Percentiles rank a stretch among this genome's conserved stretches.
These are phyloP conservation scores for Probaryconus sp. DNA, from an alignment of 1,140 invertebrate species.

Conservation along the genomic window DNA sequence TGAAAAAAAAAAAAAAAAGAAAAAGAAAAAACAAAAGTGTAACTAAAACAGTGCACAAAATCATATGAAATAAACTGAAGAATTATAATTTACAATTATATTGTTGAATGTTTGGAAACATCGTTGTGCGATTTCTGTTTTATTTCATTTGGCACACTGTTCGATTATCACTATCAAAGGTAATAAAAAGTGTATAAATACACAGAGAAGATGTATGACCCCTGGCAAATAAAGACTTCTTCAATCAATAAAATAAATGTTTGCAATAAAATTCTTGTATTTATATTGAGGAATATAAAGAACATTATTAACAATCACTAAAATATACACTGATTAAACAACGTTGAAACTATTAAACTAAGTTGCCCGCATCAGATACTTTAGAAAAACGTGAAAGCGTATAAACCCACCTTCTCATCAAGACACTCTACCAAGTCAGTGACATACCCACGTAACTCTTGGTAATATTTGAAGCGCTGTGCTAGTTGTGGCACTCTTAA, in stretches of 20 bases:
- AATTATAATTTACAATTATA: background rate
- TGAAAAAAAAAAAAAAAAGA: slow-evolving; percentile 3
- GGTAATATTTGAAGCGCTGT: slow-evolving; percentile 92
- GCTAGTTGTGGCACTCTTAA: slow-evolving; percentile 84
- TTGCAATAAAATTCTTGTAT: background rate
- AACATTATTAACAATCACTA: too few relatives aligned
- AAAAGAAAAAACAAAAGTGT: slow-evolving; percentile 1
- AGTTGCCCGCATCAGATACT: slow-evolving; percentile 21
- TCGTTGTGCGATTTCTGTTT: too few relatives aligned
- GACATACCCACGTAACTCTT: slow-evolving; percentile 96
- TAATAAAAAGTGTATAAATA: slow-evolving; percentile 33
- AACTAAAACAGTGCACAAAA: slow-evolving; percentile 30
- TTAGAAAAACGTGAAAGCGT: slow-evolving; percentile 74
- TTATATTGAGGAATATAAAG: too few relatives aligned
- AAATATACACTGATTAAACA: too few relatives aligned
- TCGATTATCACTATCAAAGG: slow-evolving; percentile 20
- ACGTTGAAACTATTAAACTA: background rate
- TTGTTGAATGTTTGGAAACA: background rate
- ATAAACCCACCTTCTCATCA: slow-evolving; percentile 89
- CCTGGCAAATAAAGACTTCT: slow-evolving; percentile 67
- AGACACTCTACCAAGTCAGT: slow-evolving; percentile 98
- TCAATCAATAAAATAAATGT: slow-evolving; percentile 8
- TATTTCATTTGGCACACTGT: slow-evolving; percentile 17
- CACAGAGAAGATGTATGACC: slow-evolving; percentile 77
- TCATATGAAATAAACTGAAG: slow-evolving; percentile 26